A percentile compares a stretch with the other conserved stretches of the same genome.
Conservation (phyloP, 2,113 vertebrate species). For the Forbesichthys agassizii region DNA sequence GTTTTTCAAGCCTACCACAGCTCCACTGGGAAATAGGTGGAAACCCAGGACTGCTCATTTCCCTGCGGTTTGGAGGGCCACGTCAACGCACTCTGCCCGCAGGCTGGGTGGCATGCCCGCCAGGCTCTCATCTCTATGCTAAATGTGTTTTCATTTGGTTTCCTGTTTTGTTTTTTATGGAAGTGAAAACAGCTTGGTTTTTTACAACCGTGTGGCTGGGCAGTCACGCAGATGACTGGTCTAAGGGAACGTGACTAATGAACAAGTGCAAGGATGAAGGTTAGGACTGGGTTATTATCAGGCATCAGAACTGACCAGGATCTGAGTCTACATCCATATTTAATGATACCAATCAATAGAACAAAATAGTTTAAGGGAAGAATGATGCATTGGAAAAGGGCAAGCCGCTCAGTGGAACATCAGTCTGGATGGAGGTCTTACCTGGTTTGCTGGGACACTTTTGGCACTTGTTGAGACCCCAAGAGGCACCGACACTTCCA, state of each 20-base stretch:
- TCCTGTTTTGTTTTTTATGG: slow-evolving; percentile 42
- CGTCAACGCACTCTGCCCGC: slow-evolving; percentile 30
- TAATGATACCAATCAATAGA: too few relatives aligned
- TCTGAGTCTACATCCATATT: slow-evolving; percentile 14
- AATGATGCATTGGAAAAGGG: slow-evolving; percentile 29
- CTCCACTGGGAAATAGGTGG: slow-evolving; percentile 35
- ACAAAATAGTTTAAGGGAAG: neutral
- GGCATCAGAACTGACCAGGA: slow-evolving; percentile 11
- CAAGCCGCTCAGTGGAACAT: neutral
- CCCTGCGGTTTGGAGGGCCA: slow-evolving; percentile 36
- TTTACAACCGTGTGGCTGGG: slow-evolving; percentile 29
- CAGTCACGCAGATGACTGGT: slow-evolving; percentile 7
- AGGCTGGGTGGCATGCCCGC: slow-evolving; percentile 55
- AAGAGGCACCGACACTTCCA: slow-evolving; percentile 89
- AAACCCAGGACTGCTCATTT: slow-evolving; percentile 40
- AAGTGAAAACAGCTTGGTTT: slow-evolving; percentile 39
- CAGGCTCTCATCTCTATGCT: slow-evolving; percentile 54
- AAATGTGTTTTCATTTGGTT: slow-evolving; percentile 63
- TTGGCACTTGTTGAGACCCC: slow-evolving; percentile 86
- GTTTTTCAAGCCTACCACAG: slow-evolving; percentile 61
- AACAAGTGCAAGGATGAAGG: slow-evolving; percentile 9
- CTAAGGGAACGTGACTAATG: slow-evolving; percentile 21
- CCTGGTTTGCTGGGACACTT: slow-evolving; percentile 90
- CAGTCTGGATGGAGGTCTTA: slow-evolving; percentile 64
- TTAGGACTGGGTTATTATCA: slow-evolving; percentile 18